Evolutionary conservation across 2,113 vertebrate genomes (phyloP).

Genomic region (Antigone vipio): DNA sequence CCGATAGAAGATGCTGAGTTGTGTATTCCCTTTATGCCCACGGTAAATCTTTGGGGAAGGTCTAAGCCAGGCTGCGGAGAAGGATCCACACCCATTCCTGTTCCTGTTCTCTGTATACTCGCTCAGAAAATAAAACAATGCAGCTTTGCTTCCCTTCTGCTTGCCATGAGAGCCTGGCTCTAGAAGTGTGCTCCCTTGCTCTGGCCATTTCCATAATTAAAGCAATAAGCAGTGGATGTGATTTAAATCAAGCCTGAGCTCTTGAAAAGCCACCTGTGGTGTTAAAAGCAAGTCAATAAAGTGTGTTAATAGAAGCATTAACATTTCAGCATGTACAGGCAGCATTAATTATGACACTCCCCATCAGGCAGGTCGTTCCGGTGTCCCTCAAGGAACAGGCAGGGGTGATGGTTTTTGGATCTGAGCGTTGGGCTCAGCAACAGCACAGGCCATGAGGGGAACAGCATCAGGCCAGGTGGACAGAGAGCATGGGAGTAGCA

Average conservation of each 20-base stretch:
- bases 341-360: neutral
- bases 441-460: neutral
- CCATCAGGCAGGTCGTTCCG: neutral
- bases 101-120: neutral
- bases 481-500: neutral
- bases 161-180: neutral
- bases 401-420: neutral
- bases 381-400: neutral
- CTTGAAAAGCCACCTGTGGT: slow-evolving; percentile 59
- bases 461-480: neutral
- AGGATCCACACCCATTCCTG: neutral
- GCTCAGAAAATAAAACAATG: neutral
- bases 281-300: slow-evolving; percentile 58
- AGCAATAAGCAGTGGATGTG: slow-evolving; percentile 25
- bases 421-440: neutral
- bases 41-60: neutral
- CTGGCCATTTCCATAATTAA: slow-evolving; percentile 47
- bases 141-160: neutral
- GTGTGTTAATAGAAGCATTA: slow-evolving; percentile 48
- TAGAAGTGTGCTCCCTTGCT: neutral
- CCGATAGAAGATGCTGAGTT: rapidly evolving
- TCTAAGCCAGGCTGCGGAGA: neutral
- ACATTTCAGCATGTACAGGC: neutral
- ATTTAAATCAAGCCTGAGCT: slow-evolving; percentile 47
- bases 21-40: neutral